Percentiles rank a stretch among this genome's conserved stretches.
phyloP scores from a whole-genome alignment of 2,888 invertebrate genomes.

The Callyntrura guangdongensis region DNA sequence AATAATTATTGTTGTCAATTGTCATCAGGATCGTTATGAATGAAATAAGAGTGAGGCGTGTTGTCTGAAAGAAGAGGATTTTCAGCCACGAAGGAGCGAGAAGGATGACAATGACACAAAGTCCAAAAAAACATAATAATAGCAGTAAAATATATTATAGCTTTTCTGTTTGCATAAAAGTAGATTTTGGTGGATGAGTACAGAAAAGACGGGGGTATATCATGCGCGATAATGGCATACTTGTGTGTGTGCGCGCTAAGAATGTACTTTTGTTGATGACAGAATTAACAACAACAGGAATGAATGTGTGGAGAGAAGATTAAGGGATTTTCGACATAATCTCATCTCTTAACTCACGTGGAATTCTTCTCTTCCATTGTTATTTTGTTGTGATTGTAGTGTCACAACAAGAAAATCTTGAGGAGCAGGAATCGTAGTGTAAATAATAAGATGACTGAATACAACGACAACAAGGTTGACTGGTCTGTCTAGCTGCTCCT shows the following conservation, averaged over 20 bases:
- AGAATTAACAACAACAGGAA: conserved; percentile 24
- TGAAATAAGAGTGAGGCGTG: conserved; percentile 26
- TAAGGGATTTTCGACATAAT: conserved; percentile 69
- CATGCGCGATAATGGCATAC: conserved; percentile 45
- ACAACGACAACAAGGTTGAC: not conserved
- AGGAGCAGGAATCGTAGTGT: conserved; percentile 9
- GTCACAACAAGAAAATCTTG: conserved; percentile 59
- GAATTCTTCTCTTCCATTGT: conserved; percentile 37
- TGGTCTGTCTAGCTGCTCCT: not conserved
- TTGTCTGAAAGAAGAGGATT: not conserved
- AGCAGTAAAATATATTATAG: not conserved
- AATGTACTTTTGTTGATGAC: conserved; percentile 50
- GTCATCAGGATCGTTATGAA: conserved; percentile 50
- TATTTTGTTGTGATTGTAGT: conserved; percentile 56
- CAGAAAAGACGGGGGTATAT: conserved; percentile 22
- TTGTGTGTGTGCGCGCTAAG: not conserved
- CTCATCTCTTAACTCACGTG: conserved; percentile 55
- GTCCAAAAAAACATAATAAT: conserved; percentile 34
- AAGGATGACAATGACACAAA: conserved; percentile 24
- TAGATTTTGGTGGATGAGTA: conserved; percentile 38
- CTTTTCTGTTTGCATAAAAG: conserved; percentile 48
- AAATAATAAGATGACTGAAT: conserved; percentile 17
- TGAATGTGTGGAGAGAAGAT: conserved; percentile 58
- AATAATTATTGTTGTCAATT: conserved; percentile 56
- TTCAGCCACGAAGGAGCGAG: not conserved